Conservation (phyloP, 2,113 vertebrate genomes). For the Silurus meridionalis region DNA sequence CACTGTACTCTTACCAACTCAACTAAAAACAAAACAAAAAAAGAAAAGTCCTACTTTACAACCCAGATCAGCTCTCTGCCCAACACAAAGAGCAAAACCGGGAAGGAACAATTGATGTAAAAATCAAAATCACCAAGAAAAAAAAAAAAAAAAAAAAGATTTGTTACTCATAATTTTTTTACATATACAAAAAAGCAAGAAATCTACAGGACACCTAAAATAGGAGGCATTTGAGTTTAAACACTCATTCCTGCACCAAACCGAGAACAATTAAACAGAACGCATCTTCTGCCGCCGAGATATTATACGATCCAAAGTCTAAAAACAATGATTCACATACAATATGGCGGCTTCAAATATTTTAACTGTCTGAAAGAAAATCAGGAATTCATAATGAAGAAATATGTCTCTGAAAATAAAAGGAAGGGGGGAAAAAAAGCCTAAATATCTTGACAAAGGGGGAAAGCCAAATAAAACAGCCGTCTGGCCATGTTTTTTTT, state of each 20-base stretch:
- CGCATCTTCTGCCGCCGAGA: constrained; percentile 3
- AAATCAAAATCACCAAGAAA: constrained; percentile 51
- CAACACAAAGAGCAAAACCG: constrained; percentile 43
- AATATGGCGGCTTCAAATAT: constrained; percentile 20
- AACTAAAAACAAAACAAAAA: constrained; percentile 57
- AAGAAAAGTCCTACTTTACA: constrained; percentile 45
- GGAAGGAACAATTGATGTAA: constrained; percentile 48
- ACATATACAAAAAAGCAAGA: constrained; percentile 43
- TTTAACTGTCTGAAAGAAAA: constrained; percentile 16
- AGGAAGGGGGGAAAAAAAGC: not conserved
- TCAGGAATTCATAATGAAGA: constrained; percentile 6
- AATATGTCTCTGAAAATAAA: not conserved
- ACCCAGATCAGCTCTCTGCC: constrained; percentile 42
- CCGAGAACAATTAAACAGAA: constrained; percentile 26
- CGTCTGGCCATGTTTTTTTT: constrained; percentile 27
- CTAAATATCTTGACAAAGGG: constrained; percentile 25
- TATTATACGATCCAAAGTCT: constrained; percentile 6
- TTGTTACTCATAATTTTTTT: constrained; percentile 34
- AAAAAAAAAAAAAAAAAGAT: constrained; percentile 5
- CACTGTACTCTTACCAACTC: constrained; percentile 50
- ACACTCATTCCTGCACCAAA: constrained; percentile 39
- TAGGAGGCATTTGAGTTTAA: constrained; percentile 33
- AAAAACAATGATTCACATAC: constrained; percentile 28
- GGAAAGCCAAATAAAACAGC: constrained; percentile 23
- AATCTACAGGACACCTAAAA: constrained; percentile 48